phyloP scores from a whole-genome alignment of 2,888 invertebrate species.

The Serripes groenlandicus region DNA sequence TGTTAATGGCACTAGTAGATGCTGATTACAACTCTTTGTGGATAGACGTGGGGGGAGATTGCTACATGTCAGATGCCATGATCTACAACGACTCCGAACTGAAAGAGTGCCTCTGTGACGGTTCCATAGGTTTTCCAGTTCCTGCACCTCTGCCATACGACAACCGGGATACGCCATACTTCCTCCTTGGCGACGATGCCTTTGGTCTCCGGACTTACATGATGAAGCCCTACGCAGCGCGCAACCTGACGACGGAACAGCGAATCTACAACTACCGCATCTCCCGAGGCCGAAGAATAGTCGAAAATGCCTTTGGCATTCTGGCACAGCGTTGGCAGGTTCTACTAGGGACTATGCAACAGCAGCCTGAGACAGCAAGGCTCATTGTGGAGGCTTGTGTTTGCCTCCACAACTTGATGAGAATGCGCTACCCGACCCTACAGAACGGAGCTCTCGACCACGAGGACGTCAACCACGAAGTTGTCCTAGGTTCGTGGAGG shows the following conservation, averaged over 20 bases:
- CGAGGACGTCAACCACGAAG: conserved; percentile 62
- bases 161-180: too few species aligned
- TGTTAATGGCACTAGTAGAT: too few species aligned
- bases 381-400: conserved; percentile 58
- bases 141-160: too few species aligned
- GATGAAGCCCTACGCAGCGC: conserved; percentile 69
- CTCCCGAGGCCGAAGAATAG: conserved; percentile 62
- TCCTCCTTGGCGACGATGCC: conserved; percentile 71
- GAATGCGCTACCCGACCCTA: conserved; percentile 42
- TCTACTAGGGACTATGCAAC: conserved; percentile 62
- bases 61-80: too few species aligned
- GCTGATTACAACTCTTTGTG: too few species aligned
- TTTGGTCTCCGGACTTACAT: conserved; percentile 67
- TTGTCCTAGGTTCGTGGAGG: conserved; percentile 47
- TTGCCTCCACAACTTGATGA: conserved; percentile 65
- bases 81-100: too few species aligned
- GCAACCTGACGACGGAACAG: conserved; percentile 60
- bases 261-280: conserved; percentile 71
- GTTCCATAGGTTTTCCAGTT: too few species aligned
- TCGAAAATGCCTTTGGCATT: conserved; percentile 74
- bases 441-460: conserved; percentile 53
- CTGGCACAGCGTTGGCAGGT: conserved; percentile 60
- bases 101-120: too few species aligned
- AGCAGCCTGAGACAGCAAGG: conserved; percentile 39
- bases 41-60: too few species aligned